Evolutionary conservation across 2,797 vertebrate species (phyloP).

Genomic region (Oryzias sinensis): DNA sequence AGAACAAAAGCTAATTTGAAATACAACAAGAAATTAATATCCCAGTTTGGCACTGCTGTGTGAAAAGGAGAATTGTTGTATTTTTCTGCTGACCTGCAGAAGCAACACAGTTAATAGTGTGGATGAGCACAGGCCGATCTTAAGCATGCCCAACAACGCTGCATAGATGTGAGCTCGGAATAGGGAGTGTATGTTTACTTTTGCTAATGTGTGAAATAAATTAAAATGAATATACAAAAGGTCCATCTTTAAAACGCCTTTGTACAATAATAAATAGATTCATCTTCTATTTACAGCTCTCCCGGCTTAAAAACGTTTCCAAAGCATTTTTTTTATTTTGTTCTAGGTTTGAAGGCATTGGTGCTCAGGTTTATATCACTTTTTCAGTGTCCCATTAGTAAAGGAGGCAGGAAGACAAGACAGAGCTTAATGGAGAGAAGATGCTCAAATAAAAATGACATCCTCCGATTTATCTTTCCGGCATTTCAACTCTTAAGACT

Average conservation of each 20-base stretch:
- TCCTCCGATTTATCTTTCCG: constrained; percentile 43
- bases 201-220: constrained; percentile 52
- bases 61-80: constrained; percentile 27
- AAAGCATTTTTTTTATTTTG: constrained; percentile 40
- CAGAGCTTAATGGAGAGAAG: constrained; percentile 28
- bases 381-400: constrained; percentile 31
- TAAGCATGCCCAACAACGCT: constrained; percentile 1
- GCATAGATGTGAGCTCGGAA: constrained; percentile 14
- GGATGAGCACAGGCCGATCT: constrained; percentile 19
- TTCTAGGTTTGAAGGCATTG: constrained; percentile 46
- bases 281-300: constrained; percentile 65
- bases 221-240: constrained; percentile 58
- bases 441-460: constrained; percentile 26
- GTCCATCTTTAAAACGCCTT: constrained; percentile 52
- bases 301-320: constrained; percentile 48
- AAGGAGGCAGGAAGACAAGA: constrained; percentile 45
- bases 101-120: constrained; percentile 26
- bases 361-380: constrained; percentile 41
- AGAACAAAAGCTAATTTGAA: constrained; percentile 13
- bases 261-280: constrained; percentile 78
- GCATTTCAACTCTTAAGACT: constrained; percentile 39
- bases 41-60: constrained; percentile 27
- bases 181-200: constrained; percentile 31
- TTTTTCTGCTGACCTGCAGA: constrained; percentile 9
- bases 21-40: background rate